A percentile compares a stretch with the other conserved stretches of the same genome.
These are phyloP conservation scores for Drosophila mimica DNA, from an alignment of 2,888 invertebrate species.

Conservation along the genomic window DNA sequence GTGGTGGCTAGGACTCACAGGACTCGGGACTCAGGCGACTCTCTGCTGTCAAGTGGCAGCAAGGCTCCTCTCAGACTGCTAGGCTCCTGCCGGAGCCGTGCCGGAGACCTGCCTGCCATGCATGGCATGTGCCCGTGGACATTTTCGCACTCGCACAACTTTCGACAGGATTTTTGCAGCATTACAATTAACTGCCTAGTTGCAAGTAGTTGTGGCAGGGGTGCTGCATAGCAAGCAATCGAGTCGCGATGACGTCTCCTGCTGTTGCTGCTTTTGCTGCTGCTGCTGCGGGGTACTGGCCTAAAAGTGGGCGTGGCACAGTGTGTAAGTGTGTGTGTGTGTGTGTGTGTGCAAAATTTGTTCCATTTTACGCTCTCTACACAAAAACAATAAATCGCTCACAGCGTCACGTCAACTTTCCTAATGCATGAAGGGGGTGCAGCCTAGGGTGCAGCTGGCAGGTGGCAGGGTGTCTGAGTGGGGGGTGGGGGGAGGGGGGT, in stretches of 20 bases:
- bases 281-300: constrained; percentile 37
- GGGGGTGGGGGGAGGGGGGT: no score
- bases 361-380: constrained; percentile 79
- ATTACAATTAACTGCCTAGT: constrained; percentile 75
- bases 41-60: constrained; percentile 13
- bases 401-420: constrained; percentile 79
- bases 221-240: neutral
- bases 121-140: constrained; percentile 58
- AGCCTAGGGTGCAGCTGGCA: constrained; percentile 12
- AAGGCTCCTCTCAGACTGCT: neutral
- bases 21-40: constrained; percentile 3
- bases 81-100: neutral
- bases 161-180: constrained; percentile 77
- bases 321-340: constrained; percentile 12
- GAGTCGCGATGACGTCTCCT: constrained; percentile 15
- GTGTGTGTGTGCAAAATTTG: constrained; percentile 64
- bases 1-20: constrained; percentile 10
- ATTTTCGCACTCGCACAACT: constrained; percentile 80
- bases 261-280: constrained; percentile 30
- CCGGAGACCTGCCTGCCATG: constrained; percentile 4
- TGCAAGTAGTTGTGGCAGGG: neutral
- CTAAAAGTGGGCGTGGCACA: constrained; percentile 60
- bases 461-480: neutral
- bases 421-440: constrained; percentile 63
- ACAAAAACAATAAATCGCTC: constrained; percentile 80